Conservation (phyloP, 2,113 vertebrate species). For the Enhydra lutris region DNA sequence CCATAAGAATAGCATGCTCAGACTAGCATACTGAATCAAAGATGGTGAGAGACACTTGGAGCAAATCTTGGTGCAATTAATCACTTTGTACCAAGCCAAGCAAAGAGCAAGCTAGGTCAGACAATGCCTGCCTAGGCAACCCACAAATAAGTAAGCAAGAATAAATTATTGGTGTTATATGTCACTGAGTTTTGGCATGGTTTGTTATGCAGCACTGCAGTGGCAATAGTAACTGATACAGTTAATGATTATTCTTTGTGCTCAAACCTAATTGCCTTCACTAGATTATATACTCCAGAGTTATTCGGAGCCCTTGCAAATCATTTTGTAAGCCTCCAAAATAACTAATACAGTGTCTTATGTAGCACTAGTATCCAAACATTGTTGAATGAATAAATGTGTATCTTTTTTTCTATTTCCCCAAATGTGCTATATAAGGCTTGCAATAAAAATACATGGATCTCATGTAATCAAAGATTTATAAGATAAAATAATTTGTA, state of each 20-base stretch:
- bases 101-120: background rate
- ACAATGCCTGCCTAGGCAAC: background rate
- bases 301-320: background rate
- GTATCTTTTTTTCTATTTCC: background rate
- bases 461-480: background rate
- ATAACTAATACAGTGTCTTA: background rate
- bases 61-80: background rate
- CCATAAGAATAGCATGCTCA: background rate
- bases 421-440: background rate
- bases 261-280: background rate
- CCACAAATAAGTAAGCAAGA: background rate
- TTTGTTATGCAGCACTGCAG: background rate
- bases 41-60: background rate
- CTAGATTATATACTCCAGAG: background rate
- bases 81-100: background rate
- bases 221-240: background rate
- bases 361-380: background rate
- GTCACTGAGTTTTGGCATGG: background rate
- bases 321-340: background rate
- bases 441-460: background rate
- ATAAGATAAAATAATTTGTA: slow-evolving; percentile 40
- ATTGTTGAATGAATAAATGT: background rate
- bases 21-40: background rate
- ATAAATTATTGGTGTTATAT: background rate
- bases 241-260: background rate